Evolutionary conservation across 2,113 vertebrate species (phyloP).

Genomic region (Sinocyclocheilus maitianheensis): DNA sequence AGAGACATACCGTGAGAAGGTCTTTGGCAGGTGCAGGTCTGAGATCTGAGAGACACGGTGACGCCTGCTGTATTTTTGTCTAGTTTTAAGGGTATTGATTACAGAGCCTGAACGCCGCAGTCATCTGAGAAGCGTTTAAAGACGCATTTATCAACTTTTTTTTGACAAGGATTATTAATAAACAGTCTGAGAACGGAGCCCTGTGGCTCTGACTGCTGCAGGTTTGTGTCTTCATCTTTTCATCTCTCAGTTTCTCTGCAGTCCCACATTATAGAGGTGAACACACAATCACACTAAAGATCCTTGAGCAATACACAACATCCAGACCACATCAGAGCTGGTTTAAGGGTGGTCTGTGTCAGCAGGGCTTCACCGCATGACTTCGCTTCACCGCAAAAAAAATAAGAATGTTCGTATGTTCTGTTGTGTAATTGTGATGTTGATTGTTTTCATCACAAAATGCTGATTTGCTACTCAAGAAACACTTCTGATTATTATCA

Average conservation of each 20-base stretch:
- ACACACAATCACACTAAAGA: not conserved
- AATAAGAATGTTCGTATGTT: not conserved
- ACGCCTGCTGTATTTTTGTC: not conserved
- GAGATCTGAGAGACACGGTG: not conserved
- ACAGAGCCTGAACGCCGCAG: conserved; percentile 72
- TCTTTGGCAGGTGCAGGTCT: not conserved
- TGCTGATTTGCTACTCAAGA: not conserved
- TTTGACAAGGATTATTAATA: conserved; percentile 79
- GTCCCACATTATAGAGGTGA: not conserved
- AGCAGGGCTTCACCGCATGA: not conserved
- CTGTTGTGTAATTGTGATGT: not conserved
- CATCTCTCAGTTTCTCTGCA: not conserved
- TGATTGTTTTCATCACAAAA: not conserved
- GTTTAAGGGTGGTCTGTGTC: conserved; percentile 71
- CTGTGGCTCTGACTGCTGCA: conserved; percentile 67
- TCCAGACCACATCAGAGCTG: conserved; percentile 66
- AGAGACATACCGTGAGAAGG: not conserved
- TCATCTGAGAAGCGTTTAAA: conserved; percentile 69
- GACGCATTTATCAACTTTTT: conserved; percentile 74
- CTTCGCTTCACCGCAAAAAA: no score
- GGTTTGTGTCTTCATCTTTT: conserved; percentile 59
- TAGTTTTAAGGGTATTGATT: conserved; percentile 61
- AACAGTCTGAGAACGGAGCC: conserved; percentile 61
- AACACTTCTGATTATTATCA: not conserved
- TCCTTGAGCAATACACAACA: conserved; percentile 57